Evolutionary conservation across 2,797 vertebrate species (phyloP), one percentile per base, ranked within the genome.

Genomic region (Nannoperca australis): DNA sequence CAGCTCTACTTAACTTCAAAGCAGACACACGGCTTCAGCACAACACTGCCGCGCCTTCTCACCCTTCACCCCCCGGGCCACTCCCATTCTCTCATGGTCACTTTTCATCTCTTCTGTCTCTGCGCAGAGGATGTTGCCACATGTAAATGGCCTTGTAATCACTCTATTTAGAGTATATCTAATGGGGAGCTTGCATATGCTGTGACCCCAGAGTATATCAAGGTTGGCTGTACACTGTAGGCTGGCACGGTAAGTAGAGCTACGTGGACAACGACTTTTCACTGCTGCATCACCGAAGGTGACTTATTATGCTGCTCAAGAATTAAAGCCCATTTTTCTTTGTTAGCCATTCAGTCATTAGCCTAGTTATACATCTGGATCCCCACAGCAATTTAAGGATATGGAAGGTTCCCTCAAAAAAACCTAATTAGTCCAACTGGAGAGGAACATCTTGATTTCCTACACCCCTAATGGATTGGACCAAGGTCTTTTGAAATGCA

Each of bases 291-390:
- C 72, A 65, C 81, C 77, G 88, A 93, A 91, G 88, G 93, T 93
- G 92, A 93, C 90, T 94, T 93, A 92, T 89, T 85, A 80, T 82
- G 81, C 78, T 54, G 90, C 88, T 92, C 77, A 89, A 91, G 83
- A 87, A 90, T 83, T 89, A 78, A 76, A 90, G 85, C 84, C 88
- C 91, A 95, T 95, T 94, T 94, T 94, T 95, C 93, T 95, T 93
- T 94, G 93, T 94, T 94, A 94, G 89, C 87, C 92, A 93, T 89
- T 93, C 92, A 95, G 93, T 95, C 94, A 95, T 95, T 95, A 95
- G 93, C 90, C 93, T 91, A 94, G 90, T 94, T 95, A 91, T 93
- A 95, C 95, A 95, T 95, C 94, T 95, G 94, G 93, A 94, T 94
- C 91, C 93, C 89, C 85, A 89, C 84, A 93, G 93, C 88, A 89